A percentile compares a stretch with the other conserved stretches of the same genome.
These are phyloP conservation scores for Lochmaea capreae DNA, from an alignment of 2,888 invertebrate species.

Conservation along the genomic window DNA sequence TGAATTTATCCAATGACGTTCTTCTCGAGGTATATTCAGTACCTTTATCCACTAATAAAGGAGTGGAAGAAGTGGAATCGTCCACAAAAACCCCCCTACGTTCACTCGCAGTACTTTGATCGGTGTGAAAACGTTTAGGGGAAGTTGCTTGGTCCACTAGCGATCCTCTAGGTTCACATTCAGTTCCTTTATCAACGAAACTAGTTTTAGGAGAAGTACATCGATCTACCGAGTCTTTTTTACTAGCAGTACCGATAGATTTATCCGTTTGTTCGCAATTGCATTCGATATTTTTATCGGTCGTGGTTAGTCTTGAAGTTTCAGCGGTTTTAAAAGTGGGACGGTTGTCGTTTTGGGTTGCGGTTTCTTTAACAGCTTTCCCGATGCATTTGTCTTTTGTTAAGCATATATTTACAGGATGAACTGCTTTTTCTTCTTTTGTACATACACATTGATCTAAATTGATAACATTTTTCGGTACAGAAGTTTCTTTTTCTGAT, in stretches of 20 bases:
- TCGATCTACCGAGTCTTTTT: background rate
- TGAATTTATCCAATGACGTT: background rate
- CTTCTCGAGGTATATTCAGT: background rate
- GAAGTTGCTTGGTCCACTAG: background rate
- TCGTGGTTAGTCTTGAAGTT: background rate
- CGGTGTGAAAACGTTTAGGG: background rate
- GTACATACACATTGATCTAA: background rate
- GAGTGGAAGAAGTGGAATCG: background rate
- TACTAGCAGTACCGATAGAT: background rate
- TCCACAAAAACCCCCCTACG: background rate
- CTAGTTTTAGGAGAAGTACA: slow-evolving; percentile 1
- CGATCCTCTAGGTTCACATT: background rate
- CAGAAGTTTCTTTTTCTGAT: background rate
- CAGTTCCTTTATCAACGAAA: slow-evolving; percentile 9
- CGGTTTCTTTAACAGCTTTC: background rate
- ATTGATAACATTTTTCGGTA: background rate
- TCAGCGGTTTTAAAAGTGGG: background rate
- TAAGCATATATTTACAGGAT: background rate
- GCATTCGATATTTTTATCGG: background rate
- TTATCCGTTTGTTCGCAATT: background rate
- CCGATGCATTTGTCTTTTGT: slow-evolving; percentile 3
- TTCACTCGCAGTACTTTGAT: background rate
- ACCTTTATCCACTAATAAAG: background rate
- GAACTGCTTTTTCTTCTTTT: background rate
- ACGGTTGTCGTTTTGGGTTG: background rate